Evolutionary conservation across 2,797 vertebrate species (phyloP), one percentile per base, ranked within the genome.

Genomic region (Sebastes cheni): DNA sequence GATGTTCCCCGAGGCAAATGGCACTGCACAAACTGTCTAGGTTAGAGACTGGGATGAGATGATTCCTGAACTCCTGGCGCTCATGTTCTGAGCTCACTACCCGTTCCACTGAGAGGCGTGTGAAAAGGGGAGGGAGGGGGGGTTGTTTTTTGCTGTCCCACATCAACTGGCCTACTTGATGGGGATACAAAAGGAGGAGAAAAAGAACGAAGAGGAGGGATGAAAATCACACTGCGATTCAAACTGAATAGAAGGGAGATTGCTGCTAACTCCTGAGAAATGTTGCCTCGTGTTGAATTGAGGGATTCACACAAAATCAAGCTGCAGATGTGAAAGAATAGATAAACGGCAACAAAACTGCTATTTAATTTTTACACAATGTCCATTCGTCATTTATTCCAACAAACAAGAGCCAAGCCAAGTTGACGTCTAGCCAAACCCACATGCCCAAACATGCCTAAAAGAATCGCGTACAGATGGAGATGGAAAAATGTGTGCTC

Each of bases 131-230:
- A 69, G 62, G 70, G 27, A 3, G 1, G 2, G 36, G 13, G 70
- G 46, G 61, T 59, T 88, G 83, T 85, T 83, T 86, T 83, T 67
- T 67, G 66, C 58, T 32, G 30, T 90, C 91, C 88, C 90, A 83
- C 64, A 88, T 89, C 91, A 93, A 93, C 91, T 93, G 93, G 84
- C 91, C 92, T 93, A 93, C 75, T 92, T 92, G 86, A 89, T 81
- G 61, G 54, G 55, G 72, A 82, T 79, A 80, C 55, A 89, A 86
- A 50, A 88, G 71, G 68, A 84, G 12, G 39, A 52, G 18, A 18
- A 61, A 67, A 50, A 72, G 30, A 58, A 78, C 6, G 34, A 75
- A 58, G 60, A 58, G 30, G 70, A 76, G 58, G 42, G 56, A 77
- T 20, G 34, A 18, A 79, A 77, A 74, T 77, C 81, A 67, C 46